phyloP scores from a whole-genome alignment of 2,113 vertebrate species.

The Grammomys dolichurus region DNA sequence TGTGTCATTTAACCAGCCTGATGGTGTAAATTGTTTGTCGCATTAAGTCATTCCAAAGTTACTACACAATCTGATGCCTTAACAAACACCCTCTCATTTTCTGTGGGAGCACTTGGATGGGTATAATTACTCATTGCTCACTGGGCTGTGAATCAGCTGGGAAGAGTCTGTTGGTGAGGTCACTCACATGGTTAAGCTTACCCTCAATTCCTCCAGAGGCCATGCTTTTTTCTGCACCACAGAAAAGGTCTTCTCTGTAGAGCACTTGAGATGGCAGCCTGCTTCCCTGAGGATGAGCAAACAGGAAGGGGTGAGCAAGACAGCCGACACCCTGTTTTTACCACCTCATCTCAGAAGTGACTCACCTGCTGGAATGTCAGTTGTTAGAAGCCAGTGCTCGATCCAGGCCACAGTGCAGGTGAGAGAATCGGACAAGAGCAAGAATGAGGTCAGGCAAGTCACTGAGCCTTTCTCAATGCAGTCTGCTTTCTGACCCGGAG shows the following conservation, averaged over 20 bases:
- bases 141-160: not conserved
- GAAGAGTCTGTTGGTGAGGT: not conserved
- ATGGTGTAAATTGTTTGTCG: not conserved
- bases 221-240: not conserved
- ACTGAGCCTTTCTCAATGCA: not conserved
- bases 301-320: not conserved
- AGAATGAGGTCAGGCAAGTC: not conserved
- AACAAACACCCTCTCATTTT: not conserved
- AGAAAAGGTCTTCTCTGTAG: not conserved
- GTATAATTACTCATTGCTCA: not conserved
- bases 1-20: not conserved
- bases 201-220: not conserved
- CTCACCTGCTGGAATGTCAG: not conserved
- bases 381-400: not conserved
- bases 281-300: not conserved
- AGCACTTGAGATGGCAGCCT: not conserved
- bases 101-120: not conserved
- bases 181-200: not conserved
- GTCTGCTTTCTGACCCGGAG: not conserved
- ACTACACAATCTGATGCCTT: not conserved
- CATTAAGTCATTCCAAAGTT: not conserved
- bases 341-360: slow-evolving; percentile 19
- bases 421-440: not conserved
- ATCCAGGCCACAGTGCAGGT: not conserved
- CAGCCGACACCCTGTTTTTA: not conserved